These are phyloP conservation scores for Caenorhabditis panamensis DNA, from an alignment of 2,888 invertebrate species.

Conservation along the genomic window DNA sequence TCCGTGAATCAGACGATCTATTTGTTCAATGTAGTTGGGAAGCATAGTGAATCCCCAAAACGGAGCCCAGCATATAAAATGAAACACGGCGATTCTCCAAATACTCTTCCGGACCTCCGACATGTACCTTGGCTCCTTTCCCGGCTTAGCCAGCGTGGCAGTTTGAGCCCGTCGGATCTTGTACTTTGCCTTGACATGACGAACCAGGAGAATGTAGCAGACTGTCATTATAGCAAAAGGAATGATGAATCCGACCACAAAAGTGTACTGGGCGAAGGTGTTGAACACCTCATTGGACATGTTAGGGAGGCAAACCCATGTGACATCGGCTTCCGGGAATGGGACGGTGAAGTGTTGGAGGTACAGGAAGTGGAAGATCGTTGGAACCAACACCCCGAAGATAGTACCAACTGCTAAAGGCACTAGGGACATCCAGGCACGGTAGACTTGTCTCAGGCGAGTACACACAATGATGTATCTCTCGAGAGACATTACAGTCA, in stretches of 20 bases:
- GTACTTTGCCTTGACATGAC: conserved; percentile 74
- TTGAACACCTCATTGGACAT: conserved; percentile 66
- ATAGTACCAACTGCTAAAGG: conserved; percentile 68
- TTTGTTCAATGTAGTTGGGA: conserved; percentile 61
- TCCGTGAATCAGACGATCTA: conserved; percentile 34
- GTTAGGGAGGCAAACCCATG: conserved; percentile 62
- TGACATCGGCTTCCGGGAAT: conserved; percentile 27
- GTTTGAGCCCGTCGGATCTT: conserved; percentile 62
- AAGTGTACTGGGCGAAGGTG: conserved; percentile 73
- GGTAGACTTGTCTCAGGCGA: conserved; percentile 66
- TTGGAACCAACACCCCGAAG: conserved; percentile 68
- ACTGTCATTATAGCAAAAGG: conserved; percentile 75
- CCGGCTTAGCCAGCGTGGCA: conserved; percentile 29
- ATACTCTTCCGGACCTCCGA: conserved; percentile 74
- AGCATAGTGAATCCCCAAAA: conserved; percentile 73
- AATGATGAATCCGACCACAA: conserved; percentile 70
- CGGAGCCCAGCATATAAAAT: conserved; percentile 78
- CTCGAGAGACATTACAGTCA: conserved; percentile 77
- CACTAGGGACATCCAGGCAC: conserved; percentile 67
- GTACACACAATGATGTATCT: conserved; percentile 77
- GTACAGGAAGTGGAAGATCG: conserved; percentile 64
- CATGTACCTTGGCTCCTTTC: conserved; percentile 75
- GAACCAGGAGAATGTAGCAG: conserved; percentile 76
- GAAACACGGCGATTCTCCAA: conserved; percentile 76
- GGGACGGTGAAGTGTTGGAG: conserved; percentile 55